These are phyloP conservation scores for Solenopsis invicta DNA, from an alignment of 1,140 invertebrate species.

Conservation along the genomic window DNA sequence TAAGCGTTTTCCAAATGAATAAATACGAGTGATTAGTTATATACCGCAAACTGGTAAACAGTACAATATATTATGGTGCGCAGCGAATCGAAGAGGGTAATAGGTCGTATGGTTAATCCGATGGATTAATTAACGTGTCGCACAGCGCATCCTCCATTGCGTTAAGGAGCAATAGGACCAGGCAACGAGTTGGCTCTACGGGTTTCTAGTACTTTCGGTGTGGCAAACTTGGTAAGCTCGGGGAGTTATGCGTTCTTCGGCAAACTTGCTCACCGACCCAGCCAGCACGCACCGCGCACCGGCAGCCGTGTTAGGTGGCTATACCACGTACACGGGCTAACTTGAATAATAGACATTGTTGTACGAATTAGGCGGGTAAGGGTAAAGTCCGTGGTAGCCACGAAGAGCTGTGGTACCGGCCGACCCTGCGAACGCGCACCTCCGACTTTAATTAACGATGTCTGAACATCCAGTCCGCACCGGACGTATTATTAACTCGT, in stretches of 20 bases:
- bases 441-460: slow-evolving; percentile 78
- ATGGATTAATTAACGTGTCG: slow-evolving; percentile 71
- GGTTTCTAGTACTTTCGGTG: slow-evolving; percentile 72
- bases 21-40: neutral
- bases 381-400: slow-evolving; percentile 63
- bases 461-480: slow-evolving; percentile 71
- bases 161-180: slow-evolving; percentile 62
- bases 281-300: slow-evolving; percentile 57
- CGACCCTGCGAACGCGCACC: slow-evolving; percentile 53
- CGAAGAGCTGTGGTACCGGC: slow-evolving; percentile 37
- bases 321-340: slow-evolving; percentile 66
- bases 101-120: slow-evolving; percentile 55
- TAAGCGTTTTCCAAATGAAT: neutral
- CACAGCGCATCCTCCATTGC: slow-evolving; percentile 58
- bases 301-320: slow-evolving; percentile 62
- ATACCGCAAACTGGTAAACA: neutral
- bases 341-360: slow-evolving; percentile 82
- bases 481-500: slow-evolving; percentile 75
- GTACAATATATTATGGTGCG: neutral
- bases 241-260: slow-evolving; percentile 74
- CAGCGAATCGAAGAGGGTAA: neutral
- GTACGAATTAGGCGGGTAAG: slow-evolving; percentile 75
- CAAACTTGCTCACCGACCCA: slow-evolving; percentile 66
- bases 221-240: slow-evolving; percentile 76
- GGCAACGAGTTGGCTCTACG: slow-evolving; percentile 45